Conservation (phyloP, 2,797 vertebrate genomes). For the Lepilemur ruficaudatus region DNA sequence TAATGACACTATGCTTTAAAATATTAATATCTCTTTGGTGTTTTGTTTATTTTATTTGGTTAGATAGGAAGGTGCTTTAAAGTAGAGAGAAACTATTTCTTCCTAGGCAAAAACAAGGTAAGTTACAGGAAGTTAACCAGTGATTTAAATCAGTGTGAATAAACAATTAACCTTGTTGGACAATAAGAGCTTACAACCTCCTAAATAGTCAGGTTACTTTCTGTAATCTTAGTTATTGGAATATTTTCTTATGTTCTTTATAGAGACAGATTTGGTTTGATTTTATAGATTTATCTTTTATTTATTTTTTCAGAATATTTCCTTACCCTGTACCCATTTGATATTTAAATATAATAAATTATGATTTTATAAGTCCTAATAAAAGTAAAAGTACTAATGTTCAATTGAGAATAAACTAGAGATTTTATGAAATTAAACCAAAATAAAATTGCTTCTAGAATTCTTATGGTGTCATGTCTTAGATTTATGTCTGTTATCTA, state of each 20-base stretch:
- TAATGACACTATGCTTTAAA: conserved; percentile 7
- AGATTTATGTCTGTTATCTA: too few species aligned
- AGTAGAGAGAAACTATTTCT: background rate
- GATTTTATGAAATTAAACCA: background rate
- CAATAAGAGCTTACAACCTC: background rate
- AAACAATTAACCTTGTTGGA: background rate
- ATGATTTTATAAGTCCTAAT: background rate
- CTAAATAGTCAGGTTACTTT: background rate
- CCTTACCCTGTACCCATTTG: background rate
- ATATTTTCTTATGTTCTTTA: background rate
- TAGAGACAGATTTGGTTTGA: background rate
- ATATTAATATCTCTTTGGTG: background rate
- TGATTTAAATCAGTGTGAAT: background rate
- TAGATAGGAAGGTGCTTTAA: background rate
- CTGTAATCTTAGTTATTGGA: background rate
- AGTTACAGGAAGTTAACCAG: background rate
- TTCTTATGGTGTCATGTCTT: too few species aligned
- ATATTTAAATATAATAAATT: background rate
- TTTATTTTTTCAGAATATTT: background rate
- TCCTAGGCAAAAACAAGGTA: background rate
- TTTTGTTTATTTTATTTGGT: background rate
- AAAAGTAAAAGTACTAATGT: background rate
- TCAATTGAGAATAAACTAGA: background rate
- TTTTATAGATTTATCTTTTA: background rate
- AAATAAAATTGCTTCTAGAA: background rate